phyloP scores from a whole-genome alignment of 2,888 invertebrate genomes.

The Alloplasta piceator region DNA sequence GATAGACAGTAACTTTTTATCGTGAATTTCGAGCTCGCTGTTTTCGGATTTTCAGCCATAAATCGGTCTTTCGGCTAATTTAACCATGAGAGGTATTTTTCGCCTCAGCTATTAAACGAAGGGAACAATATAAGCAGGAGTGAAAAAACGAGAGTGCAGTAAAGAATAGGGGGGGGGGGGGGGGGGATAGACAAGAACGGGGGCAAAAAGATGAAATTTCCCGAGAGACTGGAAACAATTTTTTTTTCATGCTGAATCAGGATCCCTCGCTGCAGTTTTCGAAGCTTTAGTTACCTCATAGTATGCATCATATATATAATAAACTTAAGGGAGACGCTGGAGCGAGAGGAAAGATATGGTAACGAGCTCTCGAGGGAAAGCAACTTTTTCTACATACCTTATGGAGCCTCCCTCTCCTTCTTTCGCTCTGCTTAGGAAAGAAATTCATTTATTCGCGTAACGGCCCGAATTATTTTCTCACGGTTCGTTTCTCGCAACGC shows the following conservation, averaged over 20 bases:
- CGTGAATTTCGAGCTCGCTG: constrained; percentile 15
- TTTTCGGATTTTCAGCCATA: constrained; percentile 21
- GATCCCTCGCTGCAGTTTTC: constrained; percentile 20
- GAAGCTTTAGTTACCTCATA: constrained; percentile 15
- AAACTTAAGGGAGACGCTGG: constrained; percentile 9
- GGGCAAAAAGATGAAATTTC: constrained; percentile 37
- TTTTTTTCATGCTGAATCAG: constrained; percentile 37
- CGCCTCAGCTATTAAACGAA: constrained; percentile 45
- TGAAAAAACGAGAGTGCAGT: constrained; percentile 13
- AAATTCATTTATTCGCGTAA: constrained; percentile 47
- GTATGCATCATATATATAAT: neutral
- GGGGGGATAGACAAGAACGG: neutral
- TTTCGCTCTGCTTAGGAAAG: neutral
- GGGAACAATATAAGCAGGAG: neutral
- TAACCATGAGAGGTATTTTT: constrained; percentile 25
- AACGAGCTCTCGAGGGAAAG: constrained; percentile 48
- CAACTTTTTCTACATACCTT: constrained; percentile 26
- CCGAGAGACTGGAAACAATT: constrained; percentile 37
- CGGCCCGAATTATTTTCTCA: constrained; percentile 39
- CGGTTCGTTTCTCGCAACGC: constrained; percentile 37
- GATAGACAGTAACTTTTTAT: neutral
- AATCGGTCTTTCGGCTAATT: constrained; percentile 43
- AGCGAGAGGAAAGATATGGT: constrained; percentile 48
- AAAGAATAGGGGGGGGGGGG: neutral
- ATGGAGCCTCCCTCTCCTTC: constrained; percentile 9